Evolutionary conservation across 1,140 invertebrate genomes (phyloP).

Genomic region (Geopemphigus sp.): DNA sequence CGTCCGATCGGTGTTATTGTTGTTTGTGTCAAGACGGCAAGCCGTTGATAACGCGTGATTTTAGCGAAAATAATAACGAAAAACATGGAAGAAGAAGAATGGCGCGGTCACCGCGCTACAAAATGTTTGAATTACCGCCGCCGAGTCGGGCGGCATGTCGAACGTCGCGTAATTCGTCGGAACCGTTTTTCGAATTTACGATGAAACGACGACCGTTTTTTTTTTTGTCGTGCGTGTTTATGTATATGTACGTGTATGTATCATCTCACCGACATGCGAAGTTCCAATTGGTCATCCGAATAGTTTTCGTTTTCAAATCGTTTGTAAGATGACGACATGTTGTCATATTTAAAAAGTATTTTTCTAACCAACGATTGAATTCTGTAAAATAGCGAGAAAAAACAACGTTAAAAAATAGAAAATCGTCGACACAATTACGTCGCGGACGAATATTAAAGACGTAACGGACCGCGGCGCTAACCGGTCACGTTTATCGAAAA

Average conservation of each 20-base stretch:
- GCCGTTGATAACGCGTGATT: constrained; percentile 1
- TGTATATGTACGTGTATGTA: background rate
- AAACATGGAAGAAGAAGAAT: background rate
- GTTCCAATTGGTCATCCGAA: background rate
- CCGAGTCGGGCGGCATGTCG: no score
- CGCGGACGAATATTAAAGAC: no score
- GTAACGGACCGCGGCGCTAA: no score
- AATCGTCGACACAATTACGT: no score
- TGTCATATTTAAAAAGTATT: background rate
- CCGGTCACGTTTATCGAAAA: no score
- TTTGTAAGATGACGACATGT: background rate
- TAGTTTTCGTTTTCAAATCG: background rate
- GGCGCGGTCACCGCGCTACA: background rate
- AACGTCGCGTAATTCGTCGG: no score
- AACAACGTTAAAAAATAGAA: no score
- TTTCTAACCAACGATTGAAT: background rate
- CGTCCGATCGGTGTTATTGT: background rate
- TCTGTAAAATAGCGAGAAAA: background rate
- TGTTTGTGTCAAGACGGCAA: background rate
- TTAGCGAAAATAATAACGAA: background rate
- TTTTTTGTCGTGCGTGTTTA: background rate
- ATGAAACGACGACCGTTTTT: background rate
- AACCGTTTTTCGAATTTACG: background rate
- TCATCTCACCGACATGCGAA: background rate
- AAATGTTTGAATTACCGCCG: no score